Base-by-base conservation (phyloP, 2,113 vertebrate species). In the Eudyptes chrysolophus region DNA sequence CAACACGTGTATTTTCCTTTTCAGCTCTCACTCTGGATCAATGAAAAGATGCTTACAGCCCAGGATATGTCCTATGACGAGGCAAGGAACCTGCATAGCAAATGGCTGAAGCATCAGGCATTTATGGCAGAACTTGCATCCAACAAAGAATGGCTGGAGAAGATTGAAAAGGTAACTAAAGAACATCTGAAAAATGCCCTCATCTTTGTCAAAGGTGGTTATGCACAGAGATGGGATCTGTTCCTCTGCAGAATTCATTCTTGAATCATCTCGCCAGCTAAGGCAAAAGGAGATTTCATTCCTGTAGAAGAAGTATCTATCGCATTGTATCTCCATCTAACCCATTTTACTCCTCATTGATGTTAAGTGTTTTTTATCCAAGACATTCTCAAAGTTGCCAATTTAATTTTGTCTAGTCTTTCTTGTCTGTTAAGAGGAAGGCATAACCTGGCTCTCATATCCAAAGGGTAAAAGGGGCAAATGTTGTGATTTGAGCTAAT, bases 141-240 rank as follows among this genome's bases (percentile, higher is more conserved):
- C 97, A 99, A 99, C 98, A 99, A 99, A 98, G 99, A 99, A 92
- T 99, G 99, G 99, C 99, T 99, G 92, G 99, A 99, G 87, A 99
- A 99, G 98, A 99, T 99, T 79, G 98, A 99, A 95, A 99, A 99
- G 99, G 99, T 99, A 87, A 76, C 75, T 83, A 25, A 77, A 78
- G 51, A 40, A 17, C 1, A 3, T 38, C 32, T 2, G 1, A 55
- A 68, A 55, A 38, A 20, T 13, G 20, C 30, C 13, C 15, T 54
- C 30, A 4, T 77, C 7, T 81, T 65, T 83, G 38, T 26, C 5
- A 4, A 4, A 16, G 16, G 4, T 70, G 22, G 14, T 49, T 69
- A 3, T 54, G 36, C 48, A 38, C 48, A 84, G 79, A 77, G 48
- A 48, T 54, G 30, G 14, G 58, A 77, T 65, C 71, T 62, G 29